Percentiles rank a stretch among this genome's conserved stretches.
Evolutionary conservation across 2,888 invertebrate species (phyloP).

Genomic region (Muschampia plurimacula): DNA sequence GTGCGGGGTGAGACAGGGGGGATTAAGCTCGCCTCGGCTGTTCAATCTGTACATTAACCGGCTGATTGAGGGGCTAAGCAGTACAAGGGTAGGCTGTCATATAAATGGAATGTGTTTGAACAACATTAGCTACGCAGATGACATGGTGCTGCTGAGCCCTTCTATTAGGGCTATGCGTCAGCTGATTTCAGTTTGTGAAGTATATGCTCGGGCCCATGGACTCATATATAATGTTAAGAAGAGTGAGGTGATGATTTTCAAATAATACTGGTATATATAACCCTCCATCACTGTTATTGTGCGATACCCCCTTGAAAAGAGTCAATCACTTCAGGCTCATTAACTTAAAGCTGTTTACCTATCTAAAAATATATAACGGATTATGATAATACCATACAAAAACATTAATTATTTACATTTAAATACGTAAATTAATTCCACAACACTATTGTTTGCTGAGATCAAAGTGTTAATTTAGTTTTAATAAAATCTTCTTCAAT

Average conservation of each 20-base stretch:
- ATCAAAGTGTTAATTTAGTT: no score
- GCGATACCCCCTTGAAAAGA: constrained; percentile 5
- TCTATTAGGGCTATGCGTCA: constrained; percentile 23
- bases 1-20: constrained; percentile 44
- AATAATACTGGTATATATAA: background rate
- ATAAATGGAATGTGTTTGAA: constrained; percentile 17
- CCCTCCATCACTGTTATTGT: background rate
- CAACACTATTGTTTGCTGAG: no score
- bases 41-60: constrained; percentile 32
- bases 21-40: constrained; percentile 30
- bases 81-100: constrained; percentile 27
- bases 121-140: background rate
- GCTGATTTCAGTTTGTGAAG: constrained; percentile 19
- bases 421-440: no score
- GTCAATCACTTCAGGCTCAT: no score
- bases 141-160: constrained; percentile 29
- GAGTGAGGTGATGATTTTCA: constrained; percentile 25
- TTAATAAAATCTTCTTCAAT: no score
- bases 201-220: constrained; percentile 18
- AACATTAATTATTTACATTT: no score
- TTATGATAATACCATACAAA: no score
- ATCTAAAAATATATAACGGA: no score
- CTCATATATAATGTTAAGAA: constrained; percentile 21
- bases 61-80: constrained; percentile 29
- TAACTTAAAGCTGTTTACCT: no score